These are phyloP conservation scores for Gallirallus australis DNA, from an alignment of 2,797 vertebrate genomes.

Conservation along the genomic window DNA sequence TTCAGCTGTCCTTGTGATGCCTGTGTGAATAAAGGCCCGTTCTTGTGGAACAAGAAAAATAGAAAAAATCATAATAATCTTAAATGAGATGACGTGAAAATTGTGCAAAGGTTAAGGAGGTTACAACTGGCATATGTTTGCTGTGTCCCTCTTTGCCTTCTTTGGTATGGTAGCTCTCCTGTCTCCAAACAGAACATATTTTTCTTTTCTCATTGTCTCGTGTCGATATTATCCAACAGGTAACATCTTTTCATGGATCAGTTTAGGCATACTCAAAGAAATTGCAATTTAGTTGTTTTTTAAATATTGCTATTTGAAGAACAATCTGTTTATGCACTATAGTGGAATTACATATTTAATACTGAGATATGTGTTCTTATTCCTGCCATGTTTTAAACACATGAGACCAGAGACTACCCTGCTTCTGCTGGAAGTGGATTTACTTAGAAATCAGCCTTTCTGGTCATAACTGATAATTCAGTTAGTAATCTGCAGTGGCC, in stretches of 20 bases:
- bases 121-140: background rate
- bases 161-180: background rate
- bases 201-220: background rate
- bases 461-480: slow-evolving; percentile 22
- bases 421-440: background rate
- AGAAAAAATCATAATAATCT: background rate
- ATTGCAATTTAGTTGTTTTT: background rate
- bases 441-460: slow-evolving; percentile 55
- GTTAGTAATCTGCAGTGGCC: slow-evolving; percentile 30
- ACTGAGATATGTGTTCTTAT: background rate
- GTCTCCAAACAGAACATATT: background rate
- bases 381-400: background rate
- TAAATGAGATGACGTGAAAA: background rate
- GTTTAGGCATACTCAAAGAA: background rate
- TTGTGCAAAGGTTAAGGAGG: background rate
- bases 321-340: background rate
- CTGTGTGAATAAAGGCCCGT: background rate
- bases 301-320: background rate
- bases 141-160: background rate
- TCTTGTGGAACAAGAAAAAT: background rate
- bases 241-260: background rate
- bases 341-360: background rate
- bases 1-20: background rate
- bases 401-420: background rate
- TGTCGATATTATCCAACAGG: background rate